These are phyloP conservation scores for Vespertilio murinus DNA, from an alignment of 2,797 vertebrate genomes.

Conservation along the genomic window DNA sequence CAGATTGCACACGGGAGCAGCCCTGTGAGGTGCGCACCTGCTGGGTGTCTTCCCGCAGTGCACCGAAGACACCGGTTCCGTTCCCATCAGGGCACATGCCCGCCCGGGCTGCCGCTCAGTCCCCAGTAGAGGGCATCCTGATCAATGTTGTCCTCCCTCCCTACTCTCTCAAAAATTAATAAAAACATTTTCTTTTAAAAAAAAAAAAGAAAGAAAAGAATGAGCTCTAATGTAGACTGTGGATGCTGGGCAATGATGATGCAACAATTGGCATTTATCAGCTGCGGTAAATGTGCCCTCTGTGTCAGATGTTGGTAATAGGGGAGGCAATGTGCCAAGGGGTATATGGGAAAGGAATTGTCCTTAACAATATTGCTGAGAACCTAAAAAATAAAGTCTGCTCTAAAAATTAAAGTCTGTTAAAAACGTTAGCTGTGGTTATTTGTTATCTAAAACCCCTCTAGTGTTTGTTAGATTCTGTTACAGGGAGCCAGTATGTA, in stretches of 20 bases:
- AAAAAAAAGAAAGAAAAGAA: no score
- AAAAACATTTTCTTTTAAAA: not conserved
- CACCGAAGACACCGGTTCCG: not conserved
- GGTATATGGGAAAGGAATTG: accelerated
- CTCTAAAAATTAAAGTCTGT: not conserved
- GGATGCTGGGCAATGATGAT: no score
- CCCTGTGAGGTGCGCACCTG: no score
- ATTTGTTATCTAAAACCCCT: not conserved
- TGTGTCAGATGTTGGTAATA: not conserved
- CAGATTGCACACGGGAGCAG: not conserved
- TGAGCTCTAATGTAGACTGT: accelerated
- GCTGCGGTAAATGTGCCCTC: accelerated
- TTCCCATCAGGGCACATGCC: not conserved
- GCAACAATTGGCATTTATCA: not conserved
- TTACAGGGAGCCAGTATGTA: not conserved
- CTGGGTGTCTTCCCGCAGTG: not conserved
- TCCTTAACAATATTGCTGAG: not conserved
- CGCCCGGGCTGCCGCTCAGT: not conserved
- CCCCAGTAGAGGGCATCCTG: not conserved
- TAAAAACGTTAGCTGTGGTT: not conserved
- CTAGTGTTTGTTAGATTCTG: not conserved
- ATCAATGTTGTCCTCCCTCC: not conserved
- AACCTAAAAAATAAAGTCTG: not conserved
- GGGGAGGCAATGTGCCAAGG: accelerated
- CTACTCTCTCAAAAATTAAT: not conserved